Percentiles rank a stretch among this genome's conserved stretches.
phyloP scores from a whole-genome alignment of 2,888 invertebrate species.

The Drosophila hamatofila region DNA sequence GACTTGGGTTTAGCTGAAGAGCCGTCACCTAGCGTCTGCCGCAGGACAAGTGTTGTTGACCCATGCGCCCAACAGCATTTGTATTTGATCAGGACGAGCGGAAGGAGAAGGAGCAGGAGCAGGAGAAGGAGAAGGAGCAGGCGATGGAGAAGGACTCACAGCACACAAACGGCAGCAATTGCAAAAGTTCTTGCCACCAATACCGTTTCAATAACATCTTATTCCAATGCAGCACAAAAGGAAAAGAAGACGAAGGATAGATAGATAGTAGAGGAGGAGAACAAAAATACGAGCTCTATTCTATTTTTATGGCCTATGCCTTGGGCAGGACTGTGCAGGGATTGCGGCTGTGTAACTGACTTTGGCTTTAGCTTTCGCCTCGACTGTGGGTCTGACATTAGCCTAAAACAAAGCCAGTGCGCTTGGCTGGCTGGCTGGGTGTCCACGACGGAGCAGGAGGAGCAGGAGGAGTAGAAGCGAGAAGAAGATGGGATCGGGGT shows the following conservation, averaged over 20 bases:
- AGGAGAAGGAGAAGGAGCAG: too few species aligned
- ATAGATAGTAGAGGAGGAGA: too few species aligned
- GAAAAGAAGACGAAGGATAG: too few species aligned
- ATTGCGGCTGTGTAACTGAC: constrained; percentile 8
- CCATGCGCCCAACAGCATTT: constrained; percentile 49
- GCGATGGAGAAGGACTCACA: neutral
- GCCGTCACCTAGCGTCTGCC: constrained; percentile 59
- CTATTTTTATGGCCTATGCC: constrained; percentile 53
- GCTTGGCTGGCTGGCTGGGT: neutral
- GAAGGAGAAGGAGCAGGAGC: too few species aligned
- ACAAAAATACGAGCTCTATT: constrained; percentile 40
- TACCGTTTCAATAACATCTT: constrained; percentile 15
- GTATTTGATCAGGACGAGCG: constrained; percentile 1
- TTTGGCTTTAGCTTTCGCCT: constrained; percentile 21
- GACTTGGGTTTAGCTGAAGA: constrained; percentile 22
- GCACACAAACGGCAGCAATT: constrained; percentile 7
- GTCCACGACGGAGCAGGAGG: neutral
- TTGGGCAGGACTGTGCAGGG: constrained; percentile 20
- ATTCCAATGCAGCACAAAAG: neutral
- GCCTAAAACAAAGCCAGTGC: constrained; percentile 52
- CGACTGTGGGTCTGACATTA: constrained; percentile 46
- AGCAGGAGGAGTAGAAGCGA: too few species aligned
- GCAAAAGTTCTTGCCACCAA: constrained; percentile 21
- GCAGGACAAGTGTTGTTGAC: constrained; percentile 71
- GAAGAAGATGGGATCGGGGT: neutral